Evolutionary conservation across 2,797 vertebrate genomes (phyloP), one percentile per base, ranked within the genome.

Genomic region (Pyrocephalus nanus): DNA sequence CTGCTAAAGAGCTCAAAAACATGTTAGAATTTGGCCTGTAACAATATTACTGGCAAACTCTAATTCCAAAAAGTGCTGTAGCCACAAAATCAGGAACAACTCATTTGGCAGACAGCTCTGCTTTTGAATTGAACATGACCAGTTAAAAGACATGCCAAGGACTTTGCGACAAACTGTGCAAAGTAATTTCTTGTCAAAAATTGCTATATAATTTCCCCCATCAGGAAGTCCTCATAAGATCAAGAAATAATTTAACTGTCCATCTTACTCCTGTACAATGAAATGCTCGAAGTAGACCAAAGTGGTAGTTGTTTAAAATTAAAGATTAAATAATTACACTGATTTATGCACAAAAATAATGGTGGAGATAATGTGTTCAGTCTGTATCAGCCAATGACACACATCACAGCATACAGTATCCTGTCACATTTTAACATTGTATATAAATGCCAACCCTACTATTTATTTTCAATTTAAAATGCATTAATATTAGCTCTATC

Each of bases 391-490:
- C 45, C 88, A 86, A 6, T 84, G 78, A 92, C 86, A 95, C 76
- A 92, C 27, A 80, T 90, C 86, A 80, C 58, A 47, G 20, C 42
- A 73, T 95, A 90, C 40, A 67, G 67, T 54, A 95, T 51, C 47
- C 66, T 74, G 86, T 64, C 75, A 90, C 73, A 74, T 80, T 86
- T 57, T 50, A 75, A 18, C 5, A 2, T 53, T 77, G 45, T 57
- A 70, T 74, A 93, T 74, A 80, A 90, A 92, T 54, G 79, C 92
- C 91, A 91, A 42, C 47, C 54, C 61, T 71, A 64, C 12, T 94
- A 93, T 95, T 96, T 94, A 86, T 95, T 96, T 96, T 90, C 82
- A 86, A 82, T 96, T 94, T 91, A 82, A 95, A 92, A 95, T 92
- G 72, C 85, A 92, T 90, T 86, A 95, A 81, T 93, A 91, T 93